Percentiles rank a stretch among this genome's conserved stretches.
Conservation (phyloP, 1,140 invertebrate species). For the Zaprionus taronus region DNA sequence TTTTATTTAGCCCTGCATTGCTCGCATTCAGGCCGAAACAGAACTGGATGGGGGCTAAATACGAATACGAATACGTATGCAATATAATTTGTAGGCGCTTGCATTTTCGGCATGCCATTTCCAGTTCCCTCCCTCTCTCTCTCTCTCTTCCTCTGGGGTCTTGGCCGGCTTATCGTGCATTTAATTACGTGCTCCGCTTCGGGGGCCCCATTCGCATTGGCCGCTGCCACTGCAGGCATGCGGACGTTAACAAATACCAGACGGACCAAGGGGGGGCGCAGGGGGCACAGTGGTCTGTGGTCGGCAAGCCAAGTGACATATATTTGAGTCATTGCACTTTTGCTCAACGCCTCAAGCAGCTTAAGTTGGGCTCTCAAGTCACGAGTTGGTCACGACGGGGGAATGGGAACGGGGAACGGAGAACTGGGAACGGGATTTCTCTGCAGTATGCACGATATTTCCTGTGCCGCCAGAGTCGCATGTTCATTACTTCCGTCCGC, state of each 20-base stretch:
- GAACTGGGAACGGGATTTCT: neutral
- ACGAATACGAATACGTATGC: slow-evolving; percentile 22
- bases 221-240: slow-evolving; percentile 1
- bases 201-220: neutral
- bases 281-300: neutral
- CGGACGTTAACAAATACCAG: slow-evolving; percentile 2
- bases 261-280: neutral
- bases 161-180: slow-evolving; percentile 36
- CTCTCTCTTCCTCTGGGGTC: neutral
- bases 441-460: slow-evolving; percentile 29
- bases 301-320: slow-evolving; percentile 40
- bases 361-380: slow-evolving; percentile 9
- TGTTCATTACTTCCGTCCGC: slow-evolving; percentile 57
- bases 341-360: slow-evolving; percentile 16
- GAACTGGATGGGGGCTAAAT: neutral
- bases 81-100: slow-evolving; percentile 62
- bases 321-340: slow-evolving; percentile 55
- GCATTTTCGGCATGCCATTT: slow-evolving; percentile 53
- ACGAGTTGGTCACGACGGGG: neutral
- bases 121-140: slow-evolving; percentile 9
- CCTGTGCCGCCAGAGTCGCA: slow-evolving; percentile 27
- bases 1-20: slow-evolving; percentile 43
- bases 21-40: neutral
- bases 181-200: slow-evolving; percentile 57
- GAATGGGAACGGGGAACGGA: too few species aligned